phyloP scores from a whole-genome alignment of 92 coral and sea anemone species.

The Galaxea fascicularis region DNA sequence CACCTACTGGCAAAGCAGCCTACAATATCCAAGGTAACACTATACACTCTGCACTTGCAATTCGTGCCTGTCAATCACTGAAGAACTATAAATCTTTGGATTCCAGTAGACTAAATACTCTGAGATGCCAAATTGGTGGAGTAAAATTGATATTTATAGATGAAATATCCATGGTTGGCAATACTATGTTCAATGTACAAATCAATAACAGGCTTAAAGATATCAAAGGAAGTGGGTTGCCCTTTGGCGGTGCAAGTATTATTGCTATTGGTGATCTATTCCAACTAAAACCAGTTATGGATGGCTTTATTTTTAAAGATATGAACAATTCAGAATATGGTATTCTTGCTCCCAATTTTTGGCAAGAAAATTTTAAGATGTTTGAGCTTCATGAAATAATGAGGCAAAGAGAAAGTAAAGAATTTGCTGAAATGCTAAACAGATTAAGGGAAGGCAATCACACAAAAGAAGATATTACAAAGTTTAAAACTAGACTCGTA shows the following conservation, averaged over 20 bases:
- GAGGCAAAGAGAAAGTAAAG: constrained; percentile 72
- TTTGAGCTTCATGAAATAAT: constrained; percentile 55
- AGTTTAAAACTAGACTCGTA: constrained; percentile 53
- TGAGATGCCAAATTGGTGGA: constrained; percentile 64
- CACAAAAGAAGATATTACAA: constrained; percentile 41
- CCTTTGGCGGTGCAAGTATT: constrained; percentile 72
- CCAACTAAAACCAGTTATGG: constrained; percentile 76
- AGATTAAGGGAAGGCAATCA: constrained; percentile 69
- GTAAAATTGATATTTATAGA: constrained; percentile 56
- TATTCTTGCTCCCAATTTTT: constrained; percentile 58
- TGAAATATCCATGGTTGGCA: constrained; percentile 82
- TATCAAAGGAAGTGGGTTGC: constrained; percentile 56
- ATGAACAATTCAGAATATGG: constrained; percentile 70
- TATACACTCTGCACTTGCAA: constrained; percentile 55
- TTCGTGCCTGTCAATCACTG: constrained; percentile 66
- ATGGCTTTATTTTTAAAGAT: constrained; percentile 73
- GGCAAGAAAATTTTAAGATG: constrained; percentile 47
- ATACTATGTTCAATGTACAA: constrained; percentile 71
- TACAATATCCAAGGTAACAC: constrained; percentile 53
- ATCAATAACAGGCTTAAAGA: constrained; percentile 61
- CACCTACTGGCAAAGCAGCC: constrained; percentile 69
- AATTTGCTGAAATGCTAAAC: constrained; percentile 68
- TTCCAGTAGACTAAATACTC: constrained; percentile 68
- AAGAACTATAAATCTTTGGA: constrained; percentile 60
- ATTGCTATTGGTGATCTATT: constrained; percentile 68